These are phyloP conservation scores for Galemys pyrenaicus DNA, from an alignment of 2,113 vertebrate species.

Conservation along the genomic window DNA sequence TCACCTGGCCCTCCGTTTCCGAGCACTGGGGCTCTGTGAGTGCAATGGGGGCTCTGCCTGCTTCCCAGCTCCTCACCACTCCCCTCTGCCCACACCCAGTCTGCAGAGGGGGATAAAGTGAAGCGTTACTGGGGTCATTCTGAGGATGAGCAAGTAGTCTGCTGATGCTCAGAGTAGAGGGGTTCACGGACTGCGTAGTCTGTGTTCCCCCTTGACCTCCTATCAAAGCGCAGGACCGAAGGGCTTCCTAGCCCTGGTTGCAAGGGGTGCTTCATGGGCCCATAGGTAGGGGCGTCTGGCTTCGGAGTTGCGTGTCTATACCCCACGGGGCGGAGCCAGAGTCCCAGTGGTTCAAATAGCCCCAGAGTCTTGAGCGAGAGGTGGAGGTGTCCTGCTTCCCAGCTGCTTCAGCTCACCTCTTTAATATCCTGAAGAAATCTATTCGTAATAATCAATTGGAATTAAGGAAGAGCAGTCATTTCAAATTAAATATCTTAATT, in stretches of 20 bases:
- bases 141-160: neutral
- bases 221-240: conserved; percentile 2
- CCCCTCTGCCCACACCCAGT: too few relatives aligned
- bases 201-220: neutral
- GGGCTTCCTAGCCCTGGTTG: too few relatives aligned
- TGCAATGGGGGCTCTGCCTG: too few relatives aligned
- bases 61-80: too few relatives aligned
- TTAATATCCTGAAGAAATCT: conserved; percentile 49
- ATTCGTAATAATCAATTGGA: conserved; percentile 72
- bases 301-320: too few relatives aligned
- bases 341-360: neutral
- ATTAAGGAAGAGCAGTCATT: conserved; percentile 67
- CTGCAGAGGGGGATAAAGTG: too few relatives aligned
- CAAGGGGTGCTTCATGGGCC: too few relatives aligned
- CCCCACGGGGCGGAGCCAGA: neutral
- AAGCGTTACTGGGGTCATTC: too few relatives aligned
- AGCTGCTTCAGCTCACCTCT: neutral
- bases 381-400: too few relatives aligned
- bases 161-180: neutral
- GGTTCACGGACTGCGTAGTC: neutral
- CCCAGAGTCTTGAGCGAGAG: neutral
- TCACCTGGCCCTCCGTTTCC: too few relatives aligned
- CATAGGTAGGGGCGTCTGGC: too few relatives aligned
- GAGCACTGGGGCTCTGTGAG: too few relatives aligned
- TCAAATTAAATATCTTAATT: conserved; percentile 78